A percentile compares a stretch with the other conserved stretches of the same genome.
phyloP scores from a whole-genome alignment of 2,113 vertebrate species.

The Pholis gunnellus region DNA sequence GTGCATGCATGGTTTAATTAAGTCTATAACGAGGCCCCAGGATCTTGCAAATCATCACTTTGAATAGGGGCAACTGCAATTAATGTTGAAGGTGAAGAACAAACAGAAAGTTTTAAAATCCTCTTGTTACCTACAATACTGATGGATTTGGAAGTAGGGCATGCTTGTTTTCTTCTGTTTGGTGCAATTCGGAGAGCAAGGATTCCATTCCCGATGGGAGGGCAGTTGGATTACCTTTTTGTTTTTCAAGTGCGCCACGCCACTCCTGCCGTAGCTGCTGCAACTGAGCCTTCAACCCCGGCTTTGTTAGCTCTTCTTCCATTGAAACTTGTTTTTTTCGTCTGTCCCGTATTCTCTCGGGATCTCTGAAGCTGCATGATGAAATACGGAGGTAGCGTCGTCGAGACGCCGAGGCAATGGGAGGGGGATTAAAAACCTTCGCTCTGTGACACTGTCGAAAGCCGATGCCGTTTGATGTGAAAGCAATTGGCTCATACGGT shows the following conservation, averaged over 20 bases:
- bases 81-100: constrained; percentile 2
- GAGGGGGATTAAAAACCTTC: constrained; percentile 59
- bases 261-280: constrained; percentile 32
- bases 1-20: not conserved
- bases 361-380: constrained; percentile 63
- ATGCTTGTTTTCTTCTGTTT: constrained; percentile 33
- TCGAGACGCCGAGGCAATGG: constrained; percentile 28
- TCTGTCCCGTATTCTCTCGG: constrained; percentile 52
- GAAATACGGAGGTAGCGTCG: constrained; percentile 65
- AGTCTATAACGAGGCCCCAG: not conserved
- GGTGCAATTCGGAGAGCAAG: constrained; percentile 12
- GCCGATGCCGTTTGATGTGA: constrained; percentile 62
- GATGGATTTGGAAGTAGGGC: constrained; percentile 33
- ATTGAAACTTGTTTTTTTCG: constrained; percentile 61
- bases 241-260: constrained; percentile 36
- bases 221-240: constrained; percentile 54
- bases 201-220: constrained; percentile 24
- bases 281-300: constrained; percentile 27
- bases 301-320: constrained; percentile 50
- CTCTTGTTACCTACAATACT: constrained; percentile 16
- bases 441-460: constrained; percentile 48
- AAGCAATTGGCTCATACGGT: constrained; percentile 50
- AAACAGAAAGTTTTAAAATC: constrained; percentile 22
- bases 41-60: not conserved
- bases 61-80: constrained; percentile 2